Evolutionary conservation across 1,140 invertebrate genomes (phyloP).

Genomic region (Diachasmimorpha longicaudata): DNA sequence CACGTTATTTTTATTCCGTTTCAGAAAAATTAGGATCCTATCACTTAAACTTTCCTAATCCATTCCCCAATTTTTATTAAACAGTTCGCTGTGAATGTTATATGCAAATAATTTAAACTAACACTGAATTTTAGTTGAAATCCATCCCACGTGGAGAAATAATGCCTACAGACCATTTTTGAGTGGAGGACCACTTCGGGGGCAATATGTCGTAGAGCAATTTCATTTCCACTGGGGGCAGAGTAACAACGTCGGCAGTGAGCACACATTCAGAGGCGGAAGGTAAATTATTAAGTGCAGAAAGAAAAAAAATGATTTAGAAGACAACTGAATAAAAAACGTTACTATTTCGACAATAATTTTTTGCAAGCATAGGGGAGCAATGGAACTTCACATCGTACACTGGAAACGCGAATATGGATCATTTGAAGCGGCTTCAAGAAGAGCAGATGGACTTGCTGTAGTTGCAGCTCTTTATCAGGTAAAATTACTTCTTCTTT

Average conservation of each 20-base stretch:
- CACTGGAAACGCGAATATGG: conserved; percentile 49
- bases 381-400: conserved; percentile 57
- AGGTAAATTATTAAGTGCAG: conserved; percentile 28
- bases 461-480: conserved; percentile 52
- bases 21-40: too few relatives aligned
- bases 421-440: conserved; percentile 41
- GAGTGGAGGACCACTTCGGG: conserved; percentile 4
- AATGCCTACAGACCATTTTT: not conserved
- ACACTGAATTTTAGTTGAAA: not conserved
- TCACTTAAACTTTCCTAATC: too few relatives aligned
- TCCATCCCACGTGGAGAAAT: not conserved
- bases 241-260: conserved; percentile 75
- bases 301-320: too few relatives aligned
- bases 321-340: too few relatives aligned
- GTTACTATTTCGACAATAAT: too few relatives aligned
- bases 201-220: conserved; percentile 11
- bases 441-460: conserved; percentile 48
- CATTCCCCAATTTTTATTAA: too few relatives aligned
- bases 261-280: conserved; percentile 78
- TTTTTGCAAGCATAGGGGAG: conserved; percentile 47
- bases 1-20: too few relatives aligned
- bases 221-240: conserved; percentile 22
- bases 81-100: too few relatives aligned
- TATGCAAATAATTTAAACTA: too few relatives aligned
- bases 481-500: conserved; percentile 34